Evolutionary conservation across 2,797 vertebrate species (phyloP), one percentile per base, ranked within the genome.

Genomic region (Sebastes hubbsi): DNA sequence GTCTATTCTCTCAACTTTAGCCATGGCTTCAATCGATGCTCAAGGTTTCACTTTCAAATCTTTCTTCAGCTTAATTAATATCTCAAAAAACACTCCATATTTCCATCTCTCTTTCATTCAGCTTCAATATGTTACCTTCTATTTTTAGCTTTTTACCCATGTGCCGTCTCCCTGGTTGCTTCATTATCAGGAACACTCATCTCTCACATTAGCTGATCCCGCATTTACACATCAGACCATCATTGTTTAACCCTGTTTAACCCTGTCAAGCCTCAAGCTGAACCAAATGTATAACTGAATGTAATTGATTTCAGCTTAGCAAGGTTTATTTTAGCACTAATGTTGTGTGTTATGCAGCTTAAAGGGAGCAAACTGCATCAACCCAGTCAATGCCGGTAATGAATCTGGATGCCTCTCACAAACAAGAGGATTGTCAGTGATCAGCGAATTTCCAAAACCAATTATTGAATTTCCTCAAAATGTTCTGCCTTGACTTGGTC

Each of bases 1-100:
- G 49, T 91, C 72, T 91, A 0, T 89, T 89, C 81, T 87, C 82
- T 91, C 84, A 49, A 64, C 86, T 90, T 49, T 27, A 94, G 94
- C 81, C 86, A 87, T 13, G 80, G 90, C 87, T 82, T 66, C 87
- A 82, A 83, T 12, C 82, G 20, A 55, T 62, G 77, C 77, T 92
- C 94, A 88, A 96, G 94, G 95, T 96, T 88, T 91, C 83, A 80
- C 81, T 91, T 67, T 92, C 60, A 75, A 71, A 5, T 86, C 80
- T 92, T 77, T 88, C 46, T 62, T 36, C 71, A 42, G 68, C 64
- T 24, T 16, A 69, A 78, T 71, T 42, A 22, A 69, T 42, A 27
- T 7, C 32, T 77, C 54, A 54, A 54, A 58, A 54, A 68, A 49
- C 59, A 22, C 66, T 11, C 42, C 27, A 52, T 65, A 74, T 52